Conservation (phyloP, 2,888 invertebrate species). For the Apoderus coryli region DNA sequence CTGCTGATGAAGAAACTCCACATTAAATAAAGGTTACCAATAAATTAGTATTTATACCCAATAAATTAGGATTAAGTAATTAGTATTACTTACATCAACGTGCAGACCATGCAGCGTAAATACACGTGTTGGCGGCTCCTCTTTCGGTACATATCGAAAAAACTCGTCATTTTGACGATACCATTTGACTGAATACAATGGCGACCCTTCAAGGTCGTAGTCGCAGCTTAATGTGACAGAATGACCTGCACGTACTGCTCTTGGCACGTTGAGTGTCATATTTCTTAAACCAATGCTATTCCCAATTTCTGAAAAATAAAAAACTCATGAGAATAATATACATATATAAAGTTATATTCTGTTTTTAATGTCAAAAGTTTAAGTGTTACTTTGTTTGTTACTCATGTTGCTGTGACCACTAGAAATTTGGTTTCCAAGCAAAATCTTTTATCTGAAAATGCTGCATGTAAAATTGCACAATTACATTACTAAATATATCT, state of each 20-base stretch:
- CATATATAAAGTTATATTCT: too few species aligned
- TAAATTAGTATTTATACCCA: too few species aligned
- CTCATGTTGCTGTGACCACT: too few species aligned
- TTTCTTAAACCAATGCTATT: slow-evolving; percentile 27
- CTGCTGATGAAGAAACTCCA: neutral
- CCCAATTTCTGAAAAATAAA: slow-evolving; percentile 27
- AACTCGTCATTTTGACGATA: slow-evolving; percentile 59
- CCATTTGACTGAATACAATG: slow-evolving; percentile 64
- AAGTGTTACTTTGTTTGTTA: too few species aligned
- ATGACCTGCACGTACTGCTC: slow-evolving; percentile 31
- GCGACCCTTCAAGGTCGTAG: slow-evolving; percentile 36
- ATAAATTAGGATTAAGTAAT: too few species aligned
- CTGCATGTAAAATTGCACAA: too few species aligned
- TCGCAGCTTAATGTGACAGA: slow-evolving; percentile 32
- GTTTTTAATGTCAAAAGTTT: too few species aligned
- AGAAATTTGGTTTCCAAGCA: too few species aligned
- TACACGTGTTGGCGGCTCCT: slow-evolving; percentile 52
- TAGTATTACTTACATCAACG: slow-evolving; percentile 59
- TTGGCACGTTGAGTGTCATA: slow-evolving; percentile 29
- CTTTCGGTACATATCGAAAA: slow-evolving; percentile 59
- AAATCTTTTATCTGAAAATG: too few species aligned
- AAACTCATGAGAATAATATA: too few species aligned
- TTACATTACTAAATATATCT: too few species aligned
- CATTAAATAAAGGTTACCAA: neutral
- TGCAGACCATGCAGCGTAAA: slow-evolving; percentile 52